Conservation (phyloP, 2,113 vertebrate species). For the Neogobius melanostomus region DNA sequence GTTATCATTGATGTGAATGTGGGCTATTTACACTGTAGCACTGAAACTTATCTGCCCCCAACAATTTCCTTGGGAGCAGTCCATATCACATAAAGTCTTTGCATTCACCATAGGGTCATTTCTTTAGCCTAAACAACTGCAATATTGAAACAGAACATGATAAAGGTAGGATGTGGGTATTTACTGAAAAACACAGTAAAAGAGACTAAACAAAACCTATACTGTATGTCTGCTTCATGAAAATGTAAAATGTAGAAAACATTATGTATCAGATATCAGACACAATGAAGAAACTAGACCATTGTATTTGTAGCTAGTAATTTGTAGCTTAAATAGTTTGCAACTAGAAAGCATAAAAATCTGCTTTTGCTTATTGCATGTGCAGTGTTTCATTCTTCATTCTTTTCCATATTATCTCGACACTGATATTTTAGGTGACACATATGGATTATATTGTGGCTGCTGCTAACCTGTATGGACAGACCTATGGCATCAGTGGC, state of each 20-base stretch:
- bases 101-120: not conserved
- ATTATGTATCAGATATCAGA: too few relatives aligned
- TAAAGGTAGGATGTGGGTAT: not conserved
- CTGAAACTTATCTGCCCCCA: not conserved
- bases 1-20: slow-evolving; percentile 38
- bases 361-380: too few relatives aligned
- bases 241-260: too few relatives aligned
- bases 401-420: too few relatives aligned
- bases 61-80: not conserved
- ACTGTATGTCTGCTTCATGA: too few relatives aligned
- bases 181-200: too few relatives aligned
- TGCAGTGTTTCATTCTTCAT: too few relatives aligned
- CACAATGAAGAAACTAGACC: too few relatives aligned
- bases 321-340: too few relatives aligned
- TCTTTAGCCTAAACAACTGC: not conserved
- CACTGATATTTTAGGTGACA: slow-evolving; percentile 64
- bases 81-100: not conserved
- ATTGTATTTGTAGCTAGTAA: too few relatives aligned
- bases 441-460: slow-evolving; percentile 83
- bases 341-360: too few relatives aligned
- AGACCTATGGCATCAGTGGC: slow-evolving; percentile 71
- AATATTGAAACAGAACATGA: not conserved
- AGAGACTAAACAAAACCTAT: too few relatives aligned
- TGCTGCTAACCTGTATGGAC: slow-evolving; percentile 83
- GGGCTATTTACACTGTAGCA: slow-evolving; percentile 10